Conservation (phyloP, 2,888 invertebrate species). For the Rhyacophila evoluta region DNA sequence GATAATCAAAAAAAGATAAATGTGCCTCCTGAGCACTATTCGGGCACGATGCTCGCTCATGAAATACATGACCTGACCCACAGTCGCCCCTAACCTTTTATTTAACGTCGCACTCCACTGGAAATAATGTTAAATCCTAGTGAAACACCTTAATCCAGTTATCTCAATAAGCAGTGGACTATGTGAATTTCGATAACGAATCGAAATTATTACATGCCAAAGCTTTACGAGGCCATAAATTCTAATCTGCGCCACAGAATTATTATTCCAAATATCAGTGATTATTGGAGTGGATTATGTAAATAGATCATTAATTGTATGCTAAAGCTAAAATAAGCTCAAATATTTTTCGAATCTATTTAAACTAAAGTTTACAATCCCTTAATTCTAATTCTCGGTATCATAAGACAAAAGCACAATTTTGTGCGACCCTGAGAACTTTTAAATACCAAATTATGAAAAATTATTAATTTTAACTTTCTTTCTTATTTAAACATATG, state of each 20-base stretch:
- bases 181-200: background rate
- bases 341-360: too few relatives aligned
- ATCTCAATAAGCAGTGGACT: background rate
- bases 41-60: conserved; percentile 12
- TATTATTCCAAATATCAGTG: background rate
- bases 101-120: background rate
- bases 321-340: too few relatives aligned
- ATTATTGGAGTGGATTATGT: background rate
- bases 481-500: too few relatives aligned
- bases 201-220: background rate
- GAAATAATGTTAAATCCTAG: background rate
- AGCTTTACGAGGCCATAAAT: background rate
- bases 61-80: conserved; percentile 19
- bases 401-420: too few relatives aligned
- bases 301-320: background rate
- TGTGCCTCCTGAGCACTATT: conserved; percentile 19
- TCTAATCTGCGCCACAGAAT: background rate
- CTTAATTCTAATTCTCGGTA: too few relatives aligned
- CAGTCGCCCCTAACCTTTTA: conserved; percentile 7
- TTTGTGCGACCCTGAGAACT: too few relatives aligned
- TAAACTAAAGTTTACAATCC: too few relatives aligned
- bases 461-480: too few relatives aligned
- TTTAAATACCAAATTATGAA: too few relatives aligned
- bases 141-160: background rate
- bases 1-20: conserved; percentile 22